Evolutionary conservation across 2,797 vertebrate genomes (phyloP).

Genomic region (Dromococcyx pavoninus): DNA sequence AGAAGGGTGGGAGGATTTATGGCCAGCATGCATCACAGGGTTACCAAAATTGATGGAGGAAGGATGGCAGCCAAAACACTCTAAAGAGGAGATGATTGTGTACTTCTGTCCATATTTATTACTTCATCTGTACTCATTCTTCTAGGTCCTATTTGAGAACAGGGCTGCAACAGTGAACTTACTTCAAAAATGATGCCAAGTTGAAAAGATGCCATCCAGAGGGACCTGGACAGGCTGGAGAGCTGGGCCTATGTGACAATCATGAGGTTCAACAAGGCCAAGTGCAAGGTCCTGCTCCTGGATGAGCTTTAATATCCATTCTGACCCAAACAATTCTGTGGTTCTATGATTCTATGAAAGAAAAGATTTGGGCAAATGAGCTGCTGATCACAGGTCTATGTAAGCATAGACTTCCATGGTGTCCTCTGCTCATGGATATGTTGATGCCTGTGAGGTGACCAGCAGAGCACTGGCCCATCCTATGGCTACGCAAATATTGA

Average conservation of each 20-base stretch:
- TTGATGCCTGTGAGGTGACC: neutral
- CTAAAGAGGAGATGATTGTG: neutral
- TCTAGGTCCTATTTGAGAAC: no score
- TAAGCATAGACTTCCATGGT: neutral
- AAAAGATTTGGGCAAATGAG: neutral
- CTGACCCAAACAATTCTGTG: no score
- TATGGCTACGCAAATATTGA: neutral
- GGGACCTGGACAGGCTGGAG: no score
- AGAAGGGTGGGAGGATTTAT: neutral
- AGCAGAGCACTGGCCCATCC: neutral
- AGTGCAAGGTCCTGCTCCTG: no score
- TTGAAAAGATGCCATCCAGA: no score
- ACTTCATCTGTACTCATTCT: neutral
- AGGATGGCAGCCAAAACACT: neutral
- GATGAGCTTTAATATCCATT: no score
- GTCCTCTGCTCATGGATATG: rapidly evolving
- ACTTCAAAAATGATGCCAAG: neutral
- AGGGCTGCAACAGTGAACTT: neutral
- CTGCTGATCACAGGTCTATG: no score
- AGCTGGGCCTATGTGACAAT: no score
- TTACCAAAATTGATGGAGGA: neutral
- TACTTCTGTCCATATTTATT: neutral
- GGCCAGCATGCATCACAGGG: neutral
- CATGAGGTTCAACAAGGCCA: no score
- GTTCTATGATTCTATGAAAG: neutral